These are phyloP conservation scores for Phrixothrix hirtus DNA, from an alignment of 2,888 invertebrate species.

Conservation along the genomic window DNA sequence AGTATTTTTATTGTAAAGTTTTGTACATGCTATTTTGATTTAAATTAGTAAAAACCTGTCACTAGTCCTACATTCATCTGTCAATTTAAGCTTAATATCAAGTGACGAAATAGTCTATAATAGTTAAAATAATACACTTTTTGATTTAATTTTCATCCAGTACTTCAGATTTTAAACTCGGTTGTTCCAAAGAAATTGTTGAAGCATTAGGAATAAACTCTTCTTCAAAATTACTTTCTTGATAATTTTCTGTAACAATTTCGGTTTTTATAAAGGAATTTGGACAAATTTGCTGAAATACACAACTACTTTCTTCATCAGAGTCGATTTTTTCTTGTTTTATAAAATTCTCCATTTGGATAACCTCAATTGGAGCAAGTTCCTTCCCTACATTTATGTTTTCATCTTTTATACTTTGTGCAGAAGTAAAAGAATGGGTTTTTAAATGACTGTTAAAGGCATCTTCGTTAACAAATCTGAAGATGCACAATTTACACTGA, in stretches of 20 bases:
- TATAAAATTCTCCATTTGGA: neutral
- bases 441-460: neutral
- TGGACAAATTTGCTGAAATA: no score
- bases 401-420: neutral
- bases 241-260: neutral
- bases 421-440: neutral
- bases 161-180: no score
- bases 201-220: neutral
- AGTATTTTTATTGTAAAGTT: no score
- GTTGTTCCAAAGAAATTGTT: no score
- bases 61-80: no score
- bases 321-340: neutral
- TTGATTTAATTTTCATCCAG: no score
- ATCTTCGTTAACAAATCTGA: neutral
- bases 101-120: no score
- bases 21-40: no score
- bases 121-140: no score
- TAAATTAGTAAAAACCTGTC: no score
- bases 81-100: no score
- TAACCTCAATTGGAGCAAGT: neutral
- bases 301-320: neutral
- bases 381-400: neutral
- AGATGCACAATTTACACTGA: conserved; percentile 2
- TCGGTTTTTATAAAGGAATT: neutral
- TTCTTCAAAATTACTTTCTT: neutral